Conservation (phyloP, 1,140 invertebrate species). For the Drosophila simulans region DNA sequence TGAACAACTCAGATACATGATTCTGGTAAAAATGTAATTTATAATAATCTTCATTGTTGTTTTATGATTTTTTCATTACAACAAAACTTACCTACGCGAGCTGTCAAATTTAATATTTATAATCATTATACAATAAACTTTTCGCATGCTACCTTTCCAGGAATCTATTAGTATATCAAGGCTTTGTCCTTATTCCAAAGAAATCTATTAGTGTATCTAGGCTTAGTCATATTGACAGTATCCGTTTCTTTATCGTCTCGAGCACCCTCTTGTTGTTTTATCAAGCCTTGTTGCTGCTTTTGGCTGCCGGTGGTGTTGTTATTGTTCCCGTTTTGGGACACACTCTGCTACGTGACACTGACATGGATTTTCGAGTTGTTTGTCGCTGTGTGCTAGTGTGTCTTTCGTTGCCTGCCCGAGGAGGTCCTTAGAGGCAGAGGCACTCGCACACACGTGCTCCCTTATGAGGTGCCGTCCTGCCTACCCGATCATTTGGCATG, state of each 20-base stretch:
- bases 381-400: constrained; percentile 36
- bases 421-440: constrained; percentile 59
- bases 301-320: constrained; percentile 34
- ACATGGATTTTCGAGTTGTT: constrained; percentile 82
- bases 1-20: constrained; percentile 31
- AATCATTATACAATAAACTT: too few relatives aligned
- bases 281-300: constrained; percentile 28
- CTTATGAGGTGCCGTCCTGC: constrained; percentile 40
- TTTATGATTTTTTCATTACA: too few relatives aligned
- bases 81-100: not conserved
- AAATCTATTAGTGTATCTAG: constrained; percentile 51
- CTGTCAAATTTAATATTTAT: too few relatives aligned
- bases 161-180: constrained; percentile 13
- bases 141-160: too few relatives aligned
- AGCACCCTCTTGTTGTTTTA: constrained; percentile 47
- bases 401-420: constrained; percentile 44
- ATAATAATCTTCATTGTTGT: too few relatives aligned
- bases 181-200: not conserved
- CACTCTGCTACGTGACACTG: constrained; percentile 77
- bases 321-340: constrained; percentile 59
- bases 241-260: constrained; percentile 42
- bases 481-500: constrained; percentile 45
- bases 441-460: constrained; percentile 28
- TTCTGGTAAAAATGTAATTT: not conserved
- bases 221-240: constrained; percentile 42